These are phyloP conservation scores for Sesia bembeciformis DNA, from an alignment of 2,888 invertebrate genomes.

Conservation along the genomic window DNA sequence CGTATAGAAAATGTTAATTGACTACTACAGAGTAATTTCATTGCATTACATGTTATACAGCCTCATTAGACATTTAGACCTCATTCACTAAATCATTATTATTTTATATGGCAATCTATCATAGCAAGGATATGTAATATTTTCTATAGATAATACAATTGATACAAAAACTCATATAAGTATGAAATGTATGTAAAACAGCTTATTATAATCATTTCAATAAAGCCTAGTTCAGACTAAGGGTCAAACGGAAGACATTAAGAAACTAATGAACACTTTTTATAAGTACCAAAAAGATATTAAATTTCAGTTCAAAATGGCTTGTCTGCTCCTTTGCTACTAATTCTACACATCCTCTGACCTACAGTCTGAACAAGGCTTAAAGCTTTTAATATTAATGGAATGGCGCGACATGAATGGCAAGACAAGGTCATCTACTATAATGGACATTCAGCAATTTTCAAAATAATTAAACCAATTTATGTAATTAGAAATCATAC, in stretches of 20 bases:
- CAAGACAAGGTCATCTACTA: slow-evolving; percentile 26
- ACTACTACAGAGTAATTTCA: slow-evolving; percentile 16
- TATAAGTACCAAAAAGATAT: background rate
- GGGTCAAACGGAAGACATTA: slow-evolving; percentile 6
- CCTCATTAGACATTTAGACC: slow-evolving; percentile 3
- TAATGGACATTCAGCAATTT: slow-evolving; percentile 6
- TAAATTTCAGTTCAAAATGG: background rate
- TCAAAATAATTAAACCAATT: too few species aligned
- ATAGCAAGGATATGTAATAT: slow-evolving; percentile 17
- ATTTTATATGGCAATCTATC: slow-evolving; percentile 4
- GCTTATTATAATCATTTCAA: background rate
- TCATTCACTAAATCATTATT: slow-evolving; percentile 9
- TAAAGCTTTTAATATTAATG: background rate
- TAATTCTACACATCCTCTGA: background rate
- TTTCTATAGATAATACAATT: background rate
- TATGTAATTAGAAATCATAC: background rate
- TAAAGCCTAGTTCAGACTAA: background rate
- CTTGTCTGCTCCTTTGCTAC: background rate
- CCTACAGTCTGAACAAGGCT: background rate
- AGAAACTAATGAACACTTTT: background rate
- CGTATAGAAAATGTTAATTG: slow-evolving; percentile 29
- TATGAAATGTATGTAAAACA: background rate
- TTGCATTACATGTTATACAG: background rate
- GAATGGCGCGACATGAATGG: slow-evolving; percentile 15
- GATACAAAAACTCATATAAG: background rate